These are phyloP conservation scores for Panopea generosa DNA, from an alignment of 2,888 invertebrate species.

Conservation along the genomic window DNA sequence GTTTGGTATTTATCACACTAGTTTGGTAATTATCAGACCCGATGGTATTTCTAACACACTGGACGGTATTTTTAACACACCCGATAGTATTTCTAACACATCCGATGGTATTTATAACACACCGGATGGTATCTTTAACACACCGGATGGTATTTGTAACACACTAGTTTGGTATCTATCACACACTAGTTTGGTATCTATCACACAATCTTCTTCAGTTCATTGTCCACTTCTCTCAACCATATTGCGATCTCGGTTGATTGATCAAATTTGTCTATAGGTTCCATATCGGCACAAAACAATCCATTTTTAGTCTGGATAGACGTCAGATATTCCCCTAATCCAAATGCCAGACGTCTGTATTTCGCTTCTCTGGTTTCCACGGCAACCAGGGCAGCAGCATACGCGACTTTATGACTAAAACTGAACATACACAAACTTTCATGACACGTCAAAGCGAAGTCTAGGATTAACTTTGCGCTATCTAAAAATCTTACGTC, in stretches of 20 bases:
- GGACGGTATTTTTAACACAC: no score
- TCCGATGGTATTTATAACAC: no score
- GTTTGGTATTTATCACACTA: no score
- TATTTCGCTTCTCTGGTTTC: constrained; percentile 57
- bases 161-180: no score
- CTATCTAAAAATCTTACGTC: constrained; percentile 46
- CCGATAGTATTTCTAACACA: no score
- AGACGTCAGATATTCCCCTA: constrained; percentile 55
- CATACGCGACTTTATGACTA: constrained; percentile 64
- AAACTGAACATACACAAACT: constrained; percentile 52
- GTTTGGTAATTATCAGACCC: no score
- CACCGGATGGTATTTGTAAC: no score
- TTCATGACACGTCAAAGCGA: constrained; percentile 58
- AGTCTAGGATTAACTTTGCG: constrained; percentile 55
- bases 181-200: no score
- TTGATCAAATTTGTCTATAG: constrained; percentile 58
- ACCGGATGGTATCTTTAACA: no score
- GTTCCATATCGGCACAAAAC: constrained; percentile 51
- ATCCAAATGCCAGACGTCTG: constrained; percentile 43
- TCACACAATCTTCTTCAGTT: constrained; percentile 35
- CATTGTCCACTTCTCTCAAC: constrained; percentile 48
- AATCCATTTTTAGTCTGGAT: constrained; percentile 58
- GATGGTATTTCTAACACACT: no score
- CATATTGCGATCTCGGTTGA: constrained; percentile 63
- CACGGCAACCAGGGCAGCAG: constrained; percentile 58